phyloP scores from a whole-genome alignment of 2,113 vertebrate species.

The Balaeniceps rex region DNA sequence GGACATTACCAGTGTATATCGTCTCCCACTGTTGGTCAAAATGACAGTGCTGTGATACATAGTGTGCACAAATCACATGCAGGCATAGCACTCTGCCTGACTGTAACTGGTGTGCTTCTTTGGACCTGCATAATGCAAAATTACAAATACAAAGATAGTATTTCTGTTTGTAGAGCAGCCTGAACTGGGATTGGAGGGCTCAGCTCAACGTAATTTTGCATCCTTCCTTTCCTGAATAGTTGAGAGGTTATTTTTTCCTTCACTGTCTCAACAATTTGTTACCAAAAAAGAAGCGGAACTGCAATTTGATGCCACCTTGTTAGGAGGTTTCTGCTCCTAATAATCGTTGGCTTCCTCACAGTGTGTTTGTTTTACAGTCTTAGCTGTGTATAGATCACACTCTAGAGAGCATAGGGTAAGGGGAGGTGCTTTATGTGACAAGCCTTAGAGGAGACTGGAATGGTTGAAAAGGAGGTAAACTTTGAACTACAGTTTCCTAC shows the following conservation, averaged over 20 bases:
- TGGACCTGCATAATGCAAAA: neutral
- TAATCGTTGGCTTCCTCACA: neutral
- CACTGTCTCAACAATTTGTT: neutral
- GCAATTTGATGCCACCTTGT: neutral
- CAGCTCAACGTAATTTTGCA: neutral
- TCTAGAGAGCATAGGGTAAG: neutral
- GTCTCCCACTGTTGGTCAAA: neutral
- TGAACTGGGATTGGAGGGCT: neutral
- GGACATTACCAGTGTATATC: neutral
- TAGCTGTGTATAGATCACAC: neutral
- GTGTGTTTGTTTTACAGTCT: neutral
- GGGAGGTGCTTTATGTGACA: neutral
- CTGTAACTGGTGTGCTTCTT: neutral
- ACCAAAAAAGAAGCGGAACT: neutral
- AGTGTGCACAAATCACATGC: neutral
- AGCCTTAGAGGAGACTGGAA: neutral
- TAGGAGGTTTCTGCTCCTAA: neutral
- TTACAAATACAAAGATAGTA: neutral
- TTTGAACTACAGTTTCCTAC: neutral
- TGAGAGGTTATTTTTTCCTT: neutral
- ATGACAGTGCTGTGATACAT: neutral
- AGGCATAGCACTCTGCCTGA: neutral
- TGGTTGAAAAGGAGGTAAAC: neutral
- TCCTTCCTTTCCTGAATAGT: neutral
- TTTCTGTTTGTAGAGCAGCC: neutral